Percentiles rank a stretch among this genome's conserved stretches.
These are phyloP conservation scores for Xanthorhoe spadicearia DNA, from an alignment of 2,888 invertebrate genomes.

Conservation along the genomic window DNA sequence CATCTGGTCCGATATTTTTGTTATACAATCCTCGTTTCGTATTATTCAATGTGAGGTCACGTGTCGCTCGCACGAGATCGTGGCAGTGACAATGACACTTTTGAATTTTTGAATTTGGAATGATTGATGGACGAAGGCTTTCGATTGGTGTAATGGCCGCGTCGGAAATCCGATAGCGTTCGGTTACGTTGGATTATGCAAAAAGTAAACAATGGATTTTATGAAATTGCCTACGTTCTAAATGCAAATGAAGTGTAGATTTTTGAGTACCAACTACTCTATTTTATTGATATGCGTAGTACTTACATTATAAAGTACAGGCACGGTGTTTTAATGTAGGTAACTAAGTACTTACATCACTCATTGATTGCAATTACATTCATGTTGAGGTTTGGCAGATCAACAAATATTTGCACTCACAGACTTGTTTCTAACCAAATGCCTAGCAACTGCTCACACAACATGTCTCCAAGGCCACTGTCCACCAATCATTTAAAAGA, in stretches of 20 bases:
- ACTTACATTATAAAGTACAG: neutral
- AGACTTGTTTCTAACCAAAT: neutral
- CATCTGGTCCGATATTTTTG: neutral
- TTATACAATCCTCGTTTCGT: neutral
- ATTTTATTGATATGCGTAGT: neutral
- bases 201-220: slow-evolving; percentile 25
- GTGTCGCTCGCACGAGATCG: neutral
- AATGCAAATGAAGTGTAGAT: no score
- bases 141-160: slow-evolving; percentile 40
- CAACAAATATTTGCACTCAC: slow-evolving; percentile 6
- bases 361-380: neutral
- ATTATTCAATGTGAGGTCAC: neutral
- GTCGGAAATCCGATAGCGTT: slow-evolving; percentile 34
- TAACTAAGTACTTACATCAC: no score
- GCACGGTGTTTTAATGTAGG: no score
- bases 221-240: slow-evolving; percentile 6
- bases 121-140: slow-evolving; percentile 46
- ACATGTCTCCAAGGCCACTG: neutral
- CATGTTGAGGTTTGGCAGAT: slow-evolving; percentile 5
- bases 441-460: neutral
- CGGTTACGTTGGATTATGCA: slow-evolving; percentile 18
- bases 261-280: no score
- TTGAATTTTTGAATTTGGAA: slow-evolving; percentile 1
- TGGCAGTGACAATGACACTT: slow-evolving; percentile 1
- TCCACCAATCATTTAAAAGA: neutral